phyloP scores from a whole-genome alignment of 2,113 vertebrate species.

The Steatornis caripensis region DNA sequence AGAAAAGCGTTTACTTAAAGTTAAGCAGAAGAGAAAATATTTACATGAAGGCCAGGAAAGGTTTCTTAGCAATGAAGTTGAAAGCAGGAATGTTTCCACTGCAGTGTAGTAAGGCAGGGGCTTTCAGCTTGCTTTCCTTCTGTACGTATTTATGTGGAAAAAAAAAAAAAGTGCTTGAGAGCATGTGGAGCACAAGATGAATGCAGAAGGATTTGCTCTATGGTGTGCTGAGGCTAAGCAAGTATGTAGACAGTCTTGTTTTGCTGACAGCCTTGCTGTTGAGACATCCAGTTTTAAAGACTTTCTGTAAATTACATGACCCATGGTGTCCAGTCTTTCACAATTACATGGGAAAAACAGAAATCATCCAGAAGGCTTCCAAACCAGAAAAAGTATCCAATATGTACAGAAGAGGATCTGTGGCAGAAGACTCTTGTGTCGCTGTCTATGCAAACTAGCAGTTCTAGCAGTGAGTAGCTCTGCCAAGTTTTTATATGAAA shows the following conservation, averaged over 20 bases:
- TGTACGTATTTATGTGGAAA: neutral
- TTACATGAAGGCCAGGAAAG: conserved; percentile 25
- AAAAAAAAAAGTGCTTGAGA: neutral
- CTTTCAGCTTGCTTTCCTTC: conserved; percentile 8
- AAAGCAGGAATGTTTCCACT: conserved; percentile 33
- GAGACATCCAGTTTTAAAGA: neutral
- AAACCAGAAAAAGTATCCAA: neutral
- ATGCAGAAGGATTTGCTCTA: neutral
- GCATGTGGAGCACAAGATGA: neutral
- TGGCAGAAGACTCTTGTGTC: neutral
- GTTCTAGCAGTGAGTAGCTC: neutral
- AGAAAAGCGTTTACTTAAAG: conserved; percentile 54
- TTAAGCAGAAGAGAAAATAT: conserved; percentile 49
- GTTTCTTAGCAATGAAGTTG: neutral
- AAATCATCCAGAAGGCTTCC: neutral
- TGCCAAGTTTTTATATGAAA: fast-evolving
- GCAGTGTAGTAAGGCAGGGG: neutral
- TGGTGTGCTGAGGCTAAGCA: neutral
- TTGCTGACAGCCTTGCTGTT: neutral
- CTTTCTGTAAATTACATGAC: neutral
- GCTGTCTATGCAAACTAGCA: neutral
- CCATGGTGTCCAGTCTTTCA: neutral
- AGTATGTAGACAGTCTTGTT: neutral
- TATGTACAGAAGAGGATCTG: neutral
- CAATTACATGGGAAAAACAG: neutral